Evolutionary conservation across 2,797 vertebrate genomes (phyloP), one percentile per base, ranked within the genome.

Genomic region (Tympanoctomys barrerae): DNA sequence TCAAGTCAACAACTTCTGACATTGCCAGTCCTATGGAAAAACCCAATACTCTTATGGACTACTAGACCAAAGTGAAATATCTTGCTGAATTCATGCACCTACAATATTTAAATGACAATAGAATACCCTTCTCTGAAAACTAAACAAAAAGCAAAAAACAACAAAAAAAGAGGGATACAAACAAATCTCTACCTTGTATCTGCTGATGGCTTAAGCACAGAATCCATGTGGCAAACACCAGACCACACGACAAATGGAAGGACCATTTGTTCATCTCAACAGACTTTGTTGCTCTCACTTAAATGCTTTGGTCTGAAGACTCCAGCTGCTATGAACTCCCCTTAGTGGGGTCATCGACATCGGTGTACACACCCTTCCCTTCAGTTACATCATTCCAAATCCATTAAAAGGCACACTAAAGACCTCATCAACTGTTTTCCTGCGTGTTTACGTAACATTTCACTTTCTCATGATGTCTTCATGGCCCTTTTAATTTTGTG

Each of bases 321-420:
- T 73, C 61, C 52, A 28, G 28, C 11, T 46, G 16, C 52, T 52
- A 77, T 39, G 73, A 54, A 86, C 61, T 96, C 46, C 39, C 79
- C 42, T 82, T 66, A 26, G 6, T 70, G 21, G 96, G 26, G 46
- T 22, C 68, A 86, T 83, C 42, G 18, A 14, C 28, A 4, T 28
- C 22, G 1, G 7, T 2, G 1, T 18, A 62, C 21, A 31, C 12
- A 16, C 4, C 42, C 75, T 75, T n/a, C 31, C 71, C 46, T 79
- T 91, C 1, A 2, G 49, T 66, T 68, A 24, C 5, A 59, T 5
- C 39, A 19, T 42, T 49, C n/a, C 36, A 57, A 52, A 11, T 46
- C 36, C 62, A 70, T 39, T 31, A 83, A 91, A 75, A 94, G n/a
- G 61, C 24, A 93, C 93, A 95, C 79, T 36, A 68, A 95, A 94